Conservation (phyloP, 2,113 vertebrate species). For the Perognathus longimembris region DNA sequence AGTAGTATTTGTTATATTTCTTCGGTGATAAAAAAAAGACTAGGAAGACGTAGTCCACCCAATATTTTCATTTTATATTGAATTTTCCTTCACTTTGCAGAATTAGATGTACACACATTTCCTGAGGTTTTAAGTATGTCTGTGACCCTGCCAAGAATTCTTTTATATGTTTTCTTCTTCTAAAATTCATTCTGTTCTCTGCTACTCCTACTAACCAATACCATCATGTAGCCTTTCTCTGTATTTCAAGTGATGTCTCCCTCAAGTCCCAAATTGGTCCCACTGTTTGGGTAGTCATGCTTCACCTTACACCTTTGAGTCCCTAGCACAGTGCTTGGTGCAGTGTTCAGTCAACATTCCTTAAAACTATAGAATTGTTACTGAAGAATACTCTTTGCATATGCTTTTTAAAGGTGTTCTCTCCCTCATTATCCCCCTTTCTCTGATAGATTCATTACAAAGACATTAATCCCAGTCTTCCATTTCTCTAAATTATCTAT, state of each 20-base stretch:
- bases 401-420: neutral
- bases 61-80: constrained; percentile 1
- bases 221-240: neutral
- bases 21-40: neutral
- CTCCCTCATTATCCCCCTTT: neutral
- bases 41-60: neutral
- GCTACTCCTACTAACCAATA: neutral
- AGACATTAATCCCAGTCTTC: constrained; percentile 13
- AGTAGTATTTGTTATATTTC: neutral
- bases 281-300: accelerated
- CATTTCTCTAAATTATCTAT: constrained; percentile 38
- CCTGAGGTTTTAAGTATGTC: neutral
- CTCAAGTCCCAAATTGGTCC: neutral
- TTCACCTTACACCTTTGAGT: neutral
- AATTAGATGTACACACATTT: neutral
- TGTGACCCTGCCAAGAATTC: neutral
- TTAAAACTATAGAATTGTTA: neutral
- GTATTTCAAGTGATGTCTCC: neutral
- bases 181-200: neutral
- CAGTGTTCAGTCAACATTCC: neutral
- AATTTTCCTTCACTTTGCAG: neutral
- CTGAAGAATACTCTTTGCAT: neutral
- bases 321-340: neutral
- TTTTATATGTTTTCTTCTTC: neutral
- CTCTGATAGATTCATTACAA: constrained; percentile 18